These are phyloP conservation scores for Lasioglossum calceatum DNA, from an alignment of 2,888 invertebrate species.

Conservation along the genomic window DNA sequence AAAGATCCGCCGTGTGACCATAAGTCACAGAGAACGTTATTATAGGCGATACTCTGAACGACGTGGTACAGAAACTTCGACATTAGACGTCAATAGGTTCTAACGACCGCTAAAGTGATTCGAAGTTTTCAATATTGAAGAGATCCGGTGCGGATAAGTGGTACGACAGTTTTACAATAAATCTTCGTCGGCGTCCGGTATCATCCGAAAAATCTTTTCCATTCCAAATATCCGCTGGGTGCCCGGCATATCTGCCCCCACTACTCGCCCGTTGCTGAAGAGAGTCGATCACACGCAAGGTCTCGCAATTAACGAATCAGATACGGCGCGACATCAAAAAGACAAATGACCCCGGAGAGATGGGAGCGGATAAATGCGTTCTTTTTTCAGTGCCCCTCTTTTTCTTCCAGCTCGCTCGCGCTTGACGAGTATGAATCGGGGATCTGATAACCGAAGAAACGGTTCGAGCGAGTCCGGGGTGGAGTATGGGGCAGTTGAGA, in stretches of 20 bases:
- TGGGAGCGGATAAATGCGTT: conserved; percentile 73
- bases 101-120: conserved; percentile 35
- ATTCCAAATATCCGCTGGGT: conserved; percentile 57
- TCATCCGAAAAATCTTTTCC: conserved; percentile 60
- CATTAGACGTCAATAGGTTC: conserved; percentile 26
- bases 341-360: conserved; percentile 75
- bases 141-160: conserved; percentile 43
- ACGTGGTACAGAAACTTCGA: neutral
- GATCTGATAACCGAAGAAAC: conserved; percentile 80
- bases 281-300: conserved; percentile 74
- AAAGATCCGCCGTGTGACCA: neutral
- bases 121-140: conserved; percentile 34
- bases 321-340: conserved; percentile 78
- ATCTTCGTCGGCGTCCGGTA: conserved; percentile 51
- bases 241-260: conserved; percentile 40
- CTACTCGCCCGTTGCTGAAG: conserved; percentile 35
- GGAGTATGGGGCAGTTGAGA: conserved; percentile 52
- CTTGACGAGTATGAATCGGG: conserved; percentile 78
- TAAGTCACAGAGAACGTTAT: neutral
- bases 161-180: conserved; percentile 54
- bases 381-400: conserved; percentile 55
- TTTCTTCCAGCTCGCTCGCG: conserved; percentile 57
- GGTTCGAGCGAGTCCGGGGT: conserved; percentile 62
- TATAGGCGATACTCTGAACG: neutral
- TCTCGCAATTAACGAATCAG: conserved; percentile 78